Base-by-base conservation (phyloP, 1,140 invertebrate species). In the Drosophila ercepeae region DNA sequence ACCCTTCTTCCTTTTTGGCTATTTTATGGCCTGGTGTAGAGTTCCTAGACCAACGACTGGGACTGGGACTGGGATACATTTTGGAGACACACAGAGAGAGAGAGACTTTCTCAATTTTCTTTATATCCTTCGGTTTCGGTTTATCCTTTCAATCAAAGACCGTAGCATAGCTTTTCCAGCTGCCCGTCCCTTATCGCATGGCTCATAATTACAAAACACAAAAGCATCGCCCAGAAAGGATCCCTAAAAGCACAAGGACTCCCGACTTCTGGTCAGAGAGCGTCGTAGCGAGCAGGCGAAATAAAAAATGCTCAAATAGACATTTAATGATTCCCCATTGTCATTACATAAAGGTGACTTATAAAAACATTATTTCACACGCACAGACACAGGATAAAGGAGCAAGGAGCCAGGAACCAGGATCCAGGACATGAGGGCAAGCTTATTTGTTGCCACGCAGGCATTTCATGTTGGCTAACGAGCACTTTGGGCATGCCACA, bases 291-390 rank as follows among this genome's bases (percentile, higher is more conserved):
- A 42, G n/a, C 14, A 8, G 54, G 18, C 21, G 14, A 49, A 52
- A 48, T 44, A 44, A 63, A 63, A 68, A 69, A 64, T 72, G 61
- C 55, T 75, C 81, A 81, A 79, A 84, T 84, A 84, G 72, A 77
- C 82, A 84, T 86, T 84, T 88, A 88, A 88, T 86, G 81, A 88
- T 86, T 86, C 81, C 81, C 81, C 77, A 86, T 86, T 88, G 82
- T 88, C 81, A 88, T 88, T 77, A 81, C 69, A 88, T 86, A 86
- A 86, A 86, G 81, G 82, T 86, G 81, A 67, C 81, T 86, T 86
- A 86, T 88, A 86, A 86, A 86, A 86, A 77, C 81, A 81, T 88
- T 86, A 88, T 86, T 86, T 86, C 76, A 84, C 76, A 81, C 59
- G 39, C 69, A 73, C 49, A 55, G 29, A 45, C 64, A 29, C 16